A percentile compares a stretch with the other conserved stretches of the same genome.
Evolutionary conservation across 2,113 vertebrate genomes (phyloP).

Genomic region (Ondatra zibethicus): DNA sequence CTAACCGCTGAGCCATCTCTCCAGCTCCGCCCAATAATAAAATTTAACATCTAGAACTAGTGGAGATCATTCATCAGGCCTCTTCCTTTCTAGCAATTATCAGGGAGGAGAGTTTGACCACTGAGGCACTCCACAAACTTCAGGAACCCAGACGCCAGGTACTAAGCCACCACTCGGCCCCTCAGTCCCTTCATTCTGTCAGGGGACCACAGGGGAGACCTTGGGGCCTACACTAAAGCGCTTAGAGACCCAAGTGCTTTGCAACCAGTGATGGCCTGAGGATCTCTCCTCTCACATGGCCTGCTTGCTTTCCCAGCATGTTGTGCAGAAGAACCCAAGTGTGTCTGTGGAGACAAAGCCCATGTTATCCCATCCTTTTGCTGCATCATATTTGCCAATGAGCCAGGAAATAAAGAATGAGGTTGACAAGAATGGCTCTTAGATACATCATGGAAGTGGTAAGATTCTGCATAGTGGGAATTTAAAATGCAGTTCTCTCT

Average conservation of each 20-base stretch:
- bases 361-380: not conserved
- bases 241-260: not conserved
- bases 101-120: not conserved
- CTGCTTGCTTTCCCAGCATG: not conserved
- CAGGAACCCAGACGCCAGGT: not conserved
- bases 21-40: not conserved
- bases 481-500: not conserved
- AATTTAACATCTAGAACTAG: not conserved
- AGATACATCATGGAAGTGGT: not conserved
- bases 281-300: not conserved
- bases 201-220: not conserved
- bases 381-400: not conserved
- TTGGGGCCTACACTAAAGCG: not conserved
- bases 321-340: too few species aligned
- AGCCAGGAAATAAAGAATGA: not conserved
- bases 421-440: not conserved
- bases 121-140: not conserved
- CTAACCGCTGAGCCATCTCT: too few species aligned
- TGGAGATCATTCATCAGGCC: not conserved
- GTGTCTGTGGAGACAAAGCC: not conserved
- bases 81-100: not conserved
- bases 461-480: not conserved
- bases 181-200: not conserved
- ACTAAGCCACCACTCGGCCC: not conserved
- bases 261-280: too few species aligned